Evolutionary conservation across 92 coral and sea anemone genomes (phyloP), one percentile per base, ranked within the genome.

Genomic region (Zoanthus solanderi): DNA sequence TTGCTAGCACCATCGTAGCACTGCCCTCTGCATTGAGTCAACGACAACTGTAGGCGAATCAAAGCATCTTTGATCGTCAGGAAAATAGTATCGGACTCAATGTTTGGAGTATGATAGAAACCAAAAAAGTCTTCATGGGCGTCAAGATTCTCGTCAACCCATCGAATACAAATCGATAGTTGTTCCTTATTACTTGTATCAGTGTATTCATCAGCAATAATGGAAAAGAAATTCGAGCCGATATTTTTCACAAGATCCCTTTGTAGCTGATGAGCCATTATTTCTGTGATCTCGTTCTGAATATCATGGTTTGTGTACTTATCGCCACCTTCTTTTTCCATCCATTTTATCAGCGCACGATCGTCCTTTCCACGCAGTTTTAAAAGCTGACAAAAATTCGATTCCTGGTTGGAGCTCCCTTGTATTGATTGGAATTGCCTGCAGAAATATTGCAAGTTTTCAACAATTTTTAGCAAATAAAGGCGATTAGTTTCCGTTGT

Each of bases 181-280:
- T 89, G 88, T 50, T 50, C 5, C 56, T 50, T 50, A 79, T 89
- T 89, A 53, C 88, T 66, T 58, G 84, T 69, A 46, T 83, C 88
- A 47, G 92, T 89, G 85, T 89, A 89, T 84, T 89, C 92, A 89
- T 89, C 92, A 65, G 79, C 60, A 48, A 89, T 84, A 61, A 84
- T 84, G 32, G 92, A 84, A 83, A 84, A 84, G 83, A 89, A 84
- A 18, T 77, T 76, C 48, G 50, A 83, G 15, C 92, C 85, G 74
- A 89, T 84, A 54, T 89, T 89, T 12, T 76, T 50, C 66, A 90
- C 81, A 77, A 84, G 68, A 47, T 84, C 92, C 68, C 86, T 80
- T 48, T 52, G 75, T 47, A 84, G 53, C 67, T 90, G 84, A 79
- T 90, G 72, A 47, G 92, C 92, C 86, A 90, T 90, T 79, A 82